Evolutionary conservation across 2,888 invertebrate species (phyloP).

Genomic region (Galeruca laticollis): DNA sequence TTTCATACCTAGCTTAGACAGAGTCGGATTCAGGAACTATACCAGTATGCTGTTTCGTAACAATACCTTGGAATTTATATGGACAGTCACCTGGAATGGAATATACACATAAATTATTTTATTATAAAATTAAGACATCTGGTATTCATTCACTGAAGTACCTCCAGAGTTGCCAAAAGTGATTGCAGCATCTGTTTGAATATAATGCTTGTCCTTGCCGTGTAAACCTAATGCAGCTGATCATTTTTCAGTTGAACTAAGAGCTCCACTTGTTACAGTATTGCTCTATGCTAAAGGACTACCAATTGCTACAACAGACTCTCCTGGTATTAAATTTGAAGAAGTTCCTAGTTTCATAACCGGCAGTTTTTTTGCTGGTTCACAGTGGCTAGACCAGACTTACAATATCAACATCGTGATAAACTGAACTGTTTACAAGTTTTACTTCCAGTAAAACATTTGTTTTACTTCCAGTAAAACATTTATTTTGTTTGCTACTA

Average conservation of each 20-base stretch:
- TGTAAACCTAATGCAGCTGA: conserved; percentile 80
- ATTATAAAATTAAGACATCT: no score
- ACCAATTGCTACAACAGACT: conserved; percentile 95
- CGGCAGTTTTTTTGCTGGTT: conserved; percentile 77
- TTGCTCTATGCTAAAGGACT: conserved; percentile 91
- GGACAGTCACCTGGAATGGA: no score
- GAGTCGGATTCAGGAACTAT: no score
- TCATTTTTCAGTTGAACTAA: conserved; percentile 74
- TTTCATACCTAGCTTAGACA: no score
- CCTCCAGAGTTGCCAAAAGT: no score
- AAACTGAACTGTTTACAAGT: conserved; percentile 68
- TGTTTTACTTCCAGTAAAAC: no score
- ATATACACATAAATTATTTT: no score
- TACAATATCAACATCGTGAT: conserved; percentile 80
- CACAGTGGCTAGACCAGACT: conserved; percentile 83
- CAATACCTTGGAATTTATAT: no score
- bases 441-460: conserved; percentile 67
- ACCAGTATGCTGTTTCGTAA: no score
- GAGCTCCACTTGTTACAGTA: conserved; percentile 91
- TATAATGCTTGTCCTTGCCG: no score
- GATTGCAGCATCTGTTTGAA: no score
- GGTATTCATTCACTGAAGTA: no score
- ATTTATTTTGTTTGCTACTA: conserved; percentile 87
- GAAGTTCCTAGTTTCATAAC: conserved; percentile 81
- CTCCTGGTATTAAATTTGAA: conserved; percentile 83